Conservation (phyloP, 2,797 vertebrate genomes). For the Galaxias olidus region DNA sequence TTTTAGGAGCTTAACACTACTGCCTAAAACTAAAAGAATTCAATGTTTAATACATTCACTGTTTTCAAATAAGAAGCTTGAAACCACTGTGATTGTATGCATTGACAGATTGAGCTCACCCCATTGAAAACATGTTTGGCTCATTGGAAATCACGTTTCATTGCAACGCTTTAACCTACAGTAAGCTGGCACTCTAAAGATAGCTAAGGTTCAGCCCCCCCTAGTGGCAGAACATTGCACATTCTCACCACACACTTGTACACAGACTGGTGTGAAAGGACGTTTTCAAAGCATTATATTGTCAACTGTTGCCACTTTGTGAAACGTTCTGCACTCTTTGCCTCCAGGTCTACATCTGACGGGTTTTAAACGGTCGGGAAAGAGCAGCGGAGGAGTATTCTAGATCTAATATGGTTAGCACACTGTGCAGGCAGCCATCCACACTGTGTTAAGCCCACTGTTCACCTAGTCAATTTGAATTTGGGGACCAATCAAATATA, state of each 20-base stretch:
- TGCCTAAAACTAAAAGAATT: too few species aligned
- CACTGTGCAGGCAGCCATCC: conserved; percentile 56
- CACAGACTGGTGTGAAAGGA: conserved; percentile 60
- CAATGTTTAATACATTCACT: too few species aligned
- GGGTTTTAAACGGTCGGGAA: conserved; percentile 23
- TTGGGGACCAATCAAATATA: conserved; percentile 93
- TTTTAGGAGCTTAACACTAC: too few species aligned
- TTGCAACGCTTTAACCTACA: conserved; percentile 35
- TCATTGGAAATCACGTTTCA: conserved; percentile 15
- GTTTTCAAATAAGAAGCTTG: too few species aligned
- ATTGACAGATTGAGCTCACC: too few species aligned
- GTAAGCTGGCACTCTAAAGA: conserved; percentile 38
- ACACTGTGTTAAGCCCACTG: conserved; percentile 58
- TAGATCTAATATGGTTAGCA: conserved; percentile 60
- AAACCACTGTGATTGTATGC: too few species aligned
- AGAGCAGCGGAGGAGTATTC: conserved; percentile 48
- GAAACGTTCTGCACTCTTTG: conserved; percentile 45
- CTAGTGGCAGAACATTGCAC: conserved; percentile 72
- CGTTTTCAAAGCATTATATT: conserved; percentile 58
- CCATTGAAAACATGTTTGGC: too few species aligned
- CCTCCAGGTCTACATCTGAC: conserved; percentile 22
- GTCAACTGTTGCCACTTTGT: conserved; percentile 43
- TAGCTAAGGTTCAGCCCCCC: conserved; percentile 71
- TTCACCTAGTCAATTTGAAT: conserved; percentile 76
- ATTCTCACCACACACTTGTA: conserved; percentile 39